These are phyloP conservation scores for Pseudomyrmex cubaensis DNA, from an alignment of 1,140 invertebrate genomes.

Conservation along the genomic window DNA sequence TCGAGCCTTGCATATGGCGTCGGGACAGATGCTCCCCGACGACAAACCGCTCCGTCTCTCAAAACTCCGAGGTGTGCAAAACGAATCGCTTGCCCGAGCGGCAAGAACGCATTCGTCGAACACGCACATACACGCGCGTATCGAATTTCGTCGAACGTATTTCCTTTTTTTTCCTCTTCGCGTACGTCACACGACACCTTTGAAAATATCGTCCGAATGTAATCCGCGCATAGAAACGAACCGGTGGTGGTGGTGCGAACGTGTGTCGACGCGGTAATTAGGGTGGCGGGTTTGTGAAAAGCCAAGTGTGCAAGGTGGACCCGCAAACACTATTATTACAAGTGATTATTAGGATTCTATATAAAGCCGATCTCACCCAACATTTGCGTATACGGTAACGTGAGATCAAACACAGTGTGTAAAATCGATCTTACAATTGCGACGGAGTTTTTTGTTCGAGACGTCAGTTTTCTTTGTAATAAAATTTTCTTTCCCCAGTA, in stretches of 20 bases:
- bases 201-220: conserved; percentile 58
- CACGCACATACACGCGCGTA: conserved; percentile 4
- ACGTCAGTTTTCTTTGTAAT: neutral
- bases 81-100: neutral
- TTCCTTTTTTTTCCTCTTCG: conserved; percentile 44
- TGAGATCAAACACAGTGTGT: neutral
- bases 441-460: neutral
- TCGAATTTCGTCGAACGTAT: conserved; percentile 65
- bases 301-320: conserved; percentile 67
- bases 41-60: conserved; percentile 28
- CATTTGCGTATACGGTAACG: conserved; percentile 17
- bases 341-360: conserved; percentile 44
- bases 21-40: conserved; percentile 67
- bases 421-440: neutral
- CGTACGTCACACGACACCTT: conserved; percentile 69
- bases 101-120: conserved; percentile 55
- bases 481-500: neutral
- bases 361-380: conserved; percentile 34
- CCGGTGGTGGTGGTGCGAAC: conserved; percentile 33
- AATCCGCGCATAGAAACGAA: conserved; percentile 64
- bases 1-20: conserved; percentile 65
- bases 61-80: conserved; percentile 33
- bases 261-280: conserved; percentile 63
- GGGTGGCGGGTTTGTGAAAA: conserved; percentile 68
- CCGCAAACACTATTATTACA: conserved; percentile 69